Conservation (phyloP, 1,140 invertebrate species). For the Drosophila novamexicana region DNA sequence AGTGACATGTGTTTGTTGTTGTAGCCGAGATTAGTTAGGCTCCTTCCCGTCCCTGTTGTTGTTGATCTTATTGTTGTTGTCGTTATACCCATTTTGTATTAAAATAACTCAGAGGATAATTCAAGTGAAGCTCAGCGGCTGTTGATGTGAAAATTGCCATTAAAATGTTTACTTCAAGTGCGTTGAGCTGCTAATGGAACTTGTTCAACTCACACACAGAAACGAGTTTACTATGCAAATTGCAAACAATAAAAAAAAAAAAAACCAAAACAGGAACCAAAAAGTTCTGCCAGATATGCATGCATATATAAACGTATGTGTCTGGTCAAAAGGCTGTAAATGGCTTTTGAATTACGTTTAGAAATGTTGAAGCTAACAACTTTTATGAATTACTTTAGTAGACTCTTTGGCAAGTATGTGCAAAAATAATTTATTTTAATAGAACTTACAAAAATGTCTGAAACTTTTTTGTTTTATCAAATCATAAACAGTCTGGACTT, state of each 20-base stretch:
- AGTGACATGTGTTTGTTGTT: conserved; percentile 69
- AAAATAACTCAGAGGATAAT: conserved; percentile 67
- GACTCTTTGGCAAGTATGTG: background rate
- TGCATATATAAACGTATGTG: background rate
- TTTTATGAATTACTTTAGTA: conserved; percentile 5
- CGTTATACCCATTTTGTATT: conserved; percentile 56
- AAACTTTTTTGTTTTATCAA: background rate
- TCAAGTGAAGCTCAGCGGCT: conserved; percentile 39
- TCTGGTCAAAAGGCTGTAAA: conserved; percentile 6
- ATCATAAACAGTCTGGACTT: conserved; percentile 1
- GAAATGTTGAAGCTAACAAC: conserved; percentile 2
- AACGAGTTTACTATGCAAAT: conserved; percentile 41
- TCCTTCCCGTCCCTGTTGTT: conserved; percentile 8
- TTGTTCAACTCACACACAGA: conserved; percentile 16
- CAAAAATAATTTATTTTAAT: background rate
- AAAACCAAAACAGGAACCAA: background rate
- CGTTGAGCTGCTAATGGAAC: conserved; percentile 21
- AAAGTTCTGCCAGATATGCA: conserved; percentile 2
- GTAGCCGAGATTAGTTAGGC: conserved; percentile 57
- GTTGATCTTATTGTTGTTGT: conserved; percentile 35
- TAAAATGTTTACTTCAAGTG: conserved; percentile 60
- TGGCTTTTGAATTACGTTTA: background rate
- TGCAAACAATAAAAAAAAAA: conserved; percentile 5
- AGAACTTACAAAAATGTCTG: background rate
- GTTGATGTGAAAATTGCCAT: conserved; percentile 61